Percentiles rank a stretch among this genome's conserved stretches.
These are phyloP conservation scores for Bombus vancouverensis DNA, from an alignment of 1,140 invertebrate genomes.

Conservation along the genomic window DNA sequence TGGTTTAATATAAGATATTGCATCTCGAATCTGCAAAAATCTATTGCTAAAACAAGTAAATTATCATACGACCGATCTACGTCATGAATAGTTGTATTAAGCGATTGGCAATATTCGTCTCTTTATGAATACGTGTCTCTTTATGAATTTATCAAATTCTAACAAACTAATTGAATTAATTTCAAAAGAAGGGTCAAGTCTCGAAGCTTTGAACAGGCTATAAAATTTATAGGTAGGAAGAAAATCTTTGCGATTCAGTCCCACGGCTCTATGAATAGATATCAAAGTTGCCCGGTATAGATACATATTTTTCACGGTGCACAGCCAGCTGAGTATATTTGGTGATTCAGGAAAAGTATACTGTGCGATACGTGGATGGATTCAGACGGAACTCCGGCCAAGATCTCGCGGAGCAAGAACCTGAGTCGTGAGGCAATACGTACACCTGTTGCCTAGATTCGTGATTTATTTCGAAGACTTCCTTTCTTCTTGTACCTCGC, in stretches of 20 bases:
- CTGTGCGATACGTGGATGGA: constrained; percentile 40
- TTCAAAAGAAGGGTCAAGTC: not conserved
- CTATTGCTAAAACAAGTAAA: not conserved
- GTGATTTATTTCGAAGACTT: constrained; percentile 69
- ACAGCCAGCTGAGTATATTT: constrained; percentile 35
- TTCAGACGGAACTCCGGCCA: constrained; percentile 44
- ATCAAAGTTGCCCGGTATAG: constrained; percentile 12
- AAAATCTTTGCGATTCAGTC: not conserved
- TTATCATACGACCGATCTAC: not conserved
- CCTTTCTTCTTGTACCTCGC: constrained; percentile 59
- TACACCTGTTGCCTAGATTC: constrained; percentile 72
- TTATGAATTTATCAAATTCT: not conserved
- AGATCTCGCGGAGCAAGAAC: constrained; percentile 48
- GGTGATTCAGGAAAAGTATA: constrained; percentile 59
- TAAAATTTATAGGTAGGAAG: not conserved
- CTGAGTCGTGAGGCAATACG: constrained; percentile 59
- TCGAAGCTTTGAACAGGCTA: not conserved
- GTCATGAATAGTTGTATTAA: too few species aligned
- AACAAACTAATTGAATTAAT: not conserved
- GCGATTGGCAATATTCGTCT: too few species aligned
- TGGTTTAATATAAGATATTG: not conserved
- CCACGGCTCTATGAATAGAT: not conserved
- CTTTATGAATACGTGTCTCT: not conserved
- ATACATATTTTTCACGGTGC: constrained; percentile 33
- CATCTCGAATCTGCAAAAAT: not conserved